Percentiles rank a stretch among this genome's conserved stretches.
Evolutionary conservation across 2,113 vertebrate genomes (phyloP).

Genomic region (Galeopterus variegatus): DNA sequence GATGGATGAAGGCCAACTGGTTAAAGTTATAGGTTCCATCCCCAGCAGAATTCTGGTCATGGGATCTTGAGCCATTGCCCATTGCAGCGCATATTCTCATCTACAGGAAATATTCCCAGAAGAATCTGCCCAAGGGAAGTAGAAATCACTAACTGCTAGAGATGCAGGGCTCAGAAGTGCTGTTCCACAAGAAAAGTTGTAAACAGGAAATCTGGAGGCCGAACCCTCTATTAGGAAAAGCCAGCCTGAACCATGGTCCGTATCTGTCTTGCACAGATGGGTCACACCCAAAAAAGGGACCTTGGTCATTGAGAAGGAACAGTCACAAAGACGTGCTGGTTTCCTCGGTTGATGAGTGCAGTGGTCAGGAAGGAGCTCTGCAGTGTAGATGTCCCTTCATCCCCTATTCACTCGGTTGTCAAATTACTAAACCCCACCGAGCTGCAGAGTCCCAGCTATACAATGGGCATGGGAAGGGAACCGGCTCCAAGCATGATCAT

Average conservation of each 20-base stretch:
- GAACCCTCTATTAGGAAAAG: not conserved
- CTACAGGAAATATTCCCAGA: not conserved
- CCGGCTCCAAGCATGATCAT: not conserved
- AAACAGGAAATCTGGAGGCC: constrained; percentile 9
- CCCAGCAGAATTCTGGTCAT: not conserved
- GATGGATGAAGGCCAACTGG: not conserved
- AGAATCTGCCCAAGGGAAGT: not conserved
- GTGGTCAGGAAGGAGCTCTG: not conserved
- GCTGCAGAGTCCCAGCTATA: not conserved
- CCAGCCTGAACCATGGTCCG: too few species aligned
- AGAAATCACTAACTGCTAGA: not conserved
- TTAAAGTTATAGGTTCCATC: not conserved
- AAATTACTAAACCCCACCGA: not conserved
- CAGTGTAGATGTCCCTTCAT: not conserved
- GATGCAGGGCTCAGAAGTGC: not conserved
- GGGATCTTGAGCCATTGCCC: not conserved
- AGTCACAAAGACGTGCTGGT: not conserved
- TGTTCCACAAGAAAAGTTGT: not conserved
- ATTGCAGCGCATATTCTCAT: not conserved
- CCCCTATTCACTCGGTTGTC: not conserved
- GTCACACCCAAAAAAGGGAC: not conserved
- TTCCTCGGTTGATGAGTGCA: not conserved
- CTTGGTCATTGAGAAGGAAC: not conserved
- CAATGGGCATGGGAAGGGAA: not conserved
- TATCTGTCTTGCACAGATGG: not conserved